Evolutionary conservation across 2,113 vertebrate genomes (phyloP).

Genomic region (Antennarius striatus): DNA sequence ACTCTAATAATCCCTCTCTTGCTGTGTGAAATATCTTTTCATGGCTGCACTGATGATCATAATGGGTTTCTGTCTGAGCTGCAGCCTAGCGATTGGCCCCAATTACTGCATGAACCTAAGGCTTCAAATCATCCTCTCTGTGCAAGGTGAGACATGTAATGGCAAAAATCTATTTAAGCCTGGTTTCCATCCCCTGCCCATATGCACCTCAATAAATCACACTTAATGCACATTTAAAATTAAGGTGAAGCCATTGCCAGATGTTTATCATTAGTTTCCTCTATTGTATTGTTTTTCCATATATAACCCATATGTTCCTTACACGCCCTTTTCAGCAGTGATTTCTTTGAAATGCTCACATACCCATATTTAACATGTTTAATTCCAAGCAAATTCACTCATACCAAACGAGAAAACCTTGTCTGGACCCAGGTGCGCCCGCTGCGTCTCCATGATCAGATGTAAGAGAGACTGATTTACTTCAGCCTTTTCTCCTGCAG

Average conservation of each 20-base stretch:
- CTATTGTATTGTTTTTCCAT: conserved; percentile 27
- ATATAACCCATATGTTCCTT: conserved; percentile 11
- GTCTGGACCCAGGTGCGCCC: conserved; percentile 54
- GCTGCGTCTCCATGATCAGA: conserved; percentile 45
- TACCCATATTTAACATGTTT: neutral
- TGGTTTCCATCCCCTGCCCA: conserved; percentile 48
- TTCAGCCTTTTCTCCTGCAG: conserved; percentile 35
- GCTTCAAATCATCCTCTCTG: conserved; percentile 71
- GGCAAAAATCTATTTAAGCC: conserved; percentile 68
- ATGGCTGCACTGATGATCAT: conserved; percentile 70
- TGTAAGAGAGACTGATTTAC: conserved; percentile 59
- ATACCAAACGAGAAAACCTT: conserved; percentile 20
- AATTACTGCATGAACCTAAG: conserved; percentile 72
- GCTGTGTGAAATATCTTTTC: conserved; percentile 72
- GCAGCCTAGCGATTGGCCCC: conserved; percentile 72
- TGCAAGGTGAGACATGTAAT: conserved; percentile 70
- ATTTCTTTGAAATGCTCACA: conserved; percentile 21
- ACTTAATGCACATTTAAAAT: conserved; percentile 62
- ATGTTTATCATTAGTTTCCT: conserved; percentile 52
- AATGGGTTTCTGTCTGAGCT: conserved; percentile 72
- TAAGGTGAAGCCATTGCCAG: conserved; percentile 38
- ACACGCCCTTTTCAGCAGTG: neutral
- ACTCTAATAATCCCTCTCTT: conserved; percentile 70
- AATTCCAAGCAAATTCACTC: conserved; percentile 4
- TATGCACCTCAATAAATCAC: conserved; percentile 58